Conservation (phyloP, 1,140 invertebrate genomes). For the Euschistus heros region DNA sequence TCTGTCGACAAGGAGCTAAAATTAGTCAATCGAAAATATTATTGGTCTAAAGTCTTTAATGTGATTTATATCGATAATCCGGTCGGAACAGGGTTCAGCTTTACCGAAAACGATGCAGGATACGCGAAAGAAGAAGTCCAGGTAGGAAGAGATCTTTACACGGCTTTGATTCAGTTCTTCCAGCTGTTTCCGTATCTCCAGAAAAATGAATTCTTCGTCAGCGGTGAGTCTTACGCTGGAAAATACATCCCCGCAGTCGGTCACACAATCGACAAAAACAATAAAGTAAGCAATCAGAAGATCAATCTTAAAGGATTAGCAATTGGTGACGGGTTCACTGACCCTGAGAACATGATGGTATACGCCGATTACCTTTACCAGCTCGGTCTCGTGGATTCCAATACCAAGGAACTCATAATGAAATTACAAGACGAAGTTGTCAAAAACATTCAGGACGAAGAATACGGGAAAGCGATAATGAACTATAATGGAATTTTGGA, state of each 20-base stretch:
- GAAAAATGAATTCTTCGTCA: conserved; percentile 31
- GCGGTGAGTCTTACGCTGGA: conserved; percentile 48
- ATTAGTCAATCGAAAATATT: conserved; percentile 36
- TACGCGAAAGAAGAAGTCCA: conserved; percentile 2
- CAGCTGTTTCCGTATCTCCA: conserved; percentile 40
- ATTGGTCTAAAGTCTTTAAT: conserved; percentile 49
- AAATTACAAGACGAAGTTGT: conserved; percentile 23
- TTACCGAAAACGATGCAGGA: conserved; percentile 19
- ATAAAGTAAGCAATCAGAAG: conserved; percentile 45
- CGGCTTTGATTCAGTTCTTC: conserved; percentile 58
- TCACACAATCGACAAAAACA: conserved; percentile 42
- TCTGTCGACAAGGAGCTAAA: conserved; percentile 48
- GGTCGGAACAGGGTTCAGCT: conserved; percentile 29
- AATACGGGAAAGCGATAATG: conserved; percentile 21
- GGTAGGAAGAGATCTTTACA: conserved; percentile 54
- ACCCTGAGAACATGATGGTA: conserved; percentile 61
- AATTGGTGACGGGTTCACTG: conserved; percentile 76
- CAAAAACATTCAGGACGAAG: conserved; percentile 24
- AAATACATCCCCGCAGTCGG: conserved; percentile 44
- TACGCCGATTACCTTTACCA: conserved; percentile 76
- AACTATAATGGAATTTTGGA: too few relatives aligned
- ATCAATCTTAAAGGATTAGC: conserved; percentile 59
- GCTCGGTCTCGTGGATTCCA: conserved; percentile 42
- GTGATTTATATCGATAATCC: conserved; percentile 73
- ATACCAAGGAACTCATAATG: conserved; percentile 24